Base-by-base conservation (phyloP, 2,888 invertebrate species). In the Hedya salicella region DNA sequence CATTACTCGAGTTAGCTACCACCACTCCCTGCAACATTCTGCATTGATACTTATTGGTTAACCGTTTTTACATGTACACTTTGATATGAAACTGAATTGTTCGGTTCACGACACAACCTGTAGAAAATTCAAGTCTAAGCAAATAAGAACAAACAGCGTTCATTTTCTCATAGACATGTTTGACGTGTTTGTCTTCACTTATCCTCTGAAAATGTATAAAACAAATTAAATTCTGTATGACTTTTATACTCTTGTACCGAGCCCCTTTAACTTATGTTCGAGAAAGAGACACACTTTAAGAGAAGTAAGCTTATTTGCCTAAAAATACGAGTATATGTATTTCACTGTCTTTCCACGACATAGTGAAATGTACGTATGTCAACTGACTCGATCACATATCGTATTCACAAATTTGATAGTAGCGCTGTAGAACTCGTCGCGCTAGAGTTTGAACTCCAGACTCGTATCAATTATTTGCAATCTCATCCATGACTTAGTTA, bases 1-100 rank as follows among this genome's bases (percentile, higher is more conserved):
- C 64, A 69, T 65, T 70, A 76, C 76, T 70, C 73, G 74, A 72
- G 76, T 78, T 80, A 76, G 79, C 78, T 80, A 78, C 75, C 66
- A 72, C 72, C 72, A 70, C 52, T 75, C 75, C 72, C 74, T 78
- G 75, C 73, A 69, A 75, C 68, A 68, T 67, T 75, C 75, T 75
- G 77, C 80, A 77, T 77, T 73, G 68, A 54, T 61, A 57, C 59
- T 72, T 67, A 71, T 66, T 74, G 68, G 63, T n/a, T n/a, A n/a
- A n/a, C 69, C 68, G 59, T 67, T 57, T 49, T 36, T 52, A 6
- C 50, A 49, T 4, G 9, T 42, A 25, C 32, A 49, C 21, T 36
- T 57, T 17, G 39, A 52, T 53, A 50, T 36, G 13, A 9, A 44
- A 16, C 19, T 9, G 13, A 13, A 17, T 25, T 39, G 50, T 30